These are phyloP conservation scores for Drosophila ficusphila DNA, from an alignment of 1,140 invertebrate genomes.

Conservation along the genomic window DNA sequence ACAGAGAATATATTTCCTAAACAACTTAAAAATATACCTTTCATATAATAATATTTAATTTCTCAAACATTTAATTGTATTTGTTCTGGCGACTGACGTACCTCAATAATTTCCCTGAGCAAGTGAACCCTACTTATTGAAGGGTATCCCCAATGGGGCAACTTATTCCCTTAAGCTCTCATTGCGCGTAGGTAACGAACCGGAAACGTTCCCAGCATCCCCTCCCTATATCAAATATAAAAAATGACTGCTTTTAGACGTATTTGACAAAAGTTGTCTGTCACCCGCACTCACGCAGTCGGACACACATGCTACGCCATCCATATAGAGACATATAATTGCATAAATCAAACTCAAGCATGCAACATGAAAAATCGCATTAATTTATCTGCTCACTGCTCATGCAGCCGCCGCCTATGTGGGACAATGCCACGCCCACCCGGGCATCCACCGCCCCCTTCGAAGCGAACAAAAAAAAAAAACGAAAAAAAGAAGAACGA, in stretches of 20 bases:
- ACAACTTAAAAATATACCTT: too few relatives aligned
- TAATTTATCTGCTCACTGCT: conserved; percentile 81
- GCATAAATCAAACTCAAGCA: conserved; percentile 83
- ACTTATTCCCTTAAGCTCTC: not conserved
- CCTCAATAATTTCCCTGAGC: not conserved
- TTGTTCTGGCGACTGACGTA: too few relatives aligned
- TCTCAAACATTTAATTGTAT: too few relatives aligned
- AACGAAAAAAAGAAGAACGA: too few relatives aligned
- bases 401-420: conserved; percentile 62
- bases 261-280: conserved; percentile 80
- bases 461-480: too few relatives aligned
- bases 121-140: not conserved
- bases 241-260: conserved; percentile 78
- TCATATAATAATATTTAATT: too few relatives aligned
- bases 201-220: conserved; percentile 74
- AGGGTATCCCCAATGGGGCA: not conserved
- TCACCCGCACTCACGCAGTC: conserved; percentile 41
- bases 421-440: conserved; percentile 19
- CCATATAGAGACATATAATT: conserved; percentile 74
- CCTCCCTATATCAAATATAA: conserved; percentile 77
- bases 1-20: too few relatives aligned
- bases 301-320: conserved; percentile 18
- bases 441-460: too few relatives aligned
- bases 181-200: conserved; percentile 64
- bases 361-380: conserved; percentile 82